Base-by-base conservation (phyloP, 1,140 invertebrate species). In the Xylocopa sonorina region DNA sequence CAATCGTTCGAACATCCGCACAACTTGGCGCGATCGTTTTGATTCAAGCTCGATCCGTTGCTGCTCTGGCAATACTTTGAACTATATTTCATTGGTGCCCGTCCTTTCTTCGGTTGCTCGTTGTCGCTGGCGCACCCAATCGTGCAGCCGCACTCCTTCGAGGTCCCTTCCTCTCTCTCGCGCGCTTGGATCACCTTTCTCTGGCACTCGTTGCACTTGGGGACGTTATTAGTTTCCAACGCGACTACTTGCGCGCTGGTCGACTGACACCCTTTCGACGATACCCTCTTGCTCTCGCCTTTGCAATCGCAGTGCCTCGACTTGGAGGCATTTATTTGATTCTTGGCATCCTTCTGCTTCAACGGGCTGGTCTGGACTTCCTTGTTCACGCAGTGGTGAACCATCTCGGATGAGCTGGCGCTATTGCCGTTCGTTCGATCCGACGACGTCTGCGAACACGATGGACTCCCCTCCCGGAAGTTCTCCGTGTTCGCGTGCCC, bases 321-420 rank as follows among this genome's bases (percentile, higher is more conserved):
- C 62, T 91, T 92, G 0, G 82, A 89, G 6, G 88, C 88, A 63
- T 92, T 93, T 62, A 92, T 63, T 32, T 91, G 88, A 84, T 93
- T 92, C 34, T 92, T 92, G 2, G 88, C 73, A 41, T 92, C 91
- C 78, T 93, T 93, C 55, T 89, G 85, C 34, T 88, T 88, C 0
- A 81, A 57, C 18, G 83, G 71, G 34, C 50, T 46, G 12, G 68
- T 57, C 12, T 71, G 68, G 16, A 53, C 64, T 0, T 27, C 58
- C n/a, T 72, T 82, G 46, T 50, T 51, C 18, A 5, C 34, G 24
- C 43, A 66, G 0, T 21, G 53, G 10, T 18, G 58, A 29, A 16
- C 9, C 2, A 43, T 6, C 0, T 85, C 83, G 0, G 32, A 16
- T 1, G 79, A 85, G 29, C 50, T 63, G 0, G 50, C 34, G 12